phyloP scores from a whole-genome alignment of 2,113 vertebrate species.

The Cisticola juncidis region DNA sequence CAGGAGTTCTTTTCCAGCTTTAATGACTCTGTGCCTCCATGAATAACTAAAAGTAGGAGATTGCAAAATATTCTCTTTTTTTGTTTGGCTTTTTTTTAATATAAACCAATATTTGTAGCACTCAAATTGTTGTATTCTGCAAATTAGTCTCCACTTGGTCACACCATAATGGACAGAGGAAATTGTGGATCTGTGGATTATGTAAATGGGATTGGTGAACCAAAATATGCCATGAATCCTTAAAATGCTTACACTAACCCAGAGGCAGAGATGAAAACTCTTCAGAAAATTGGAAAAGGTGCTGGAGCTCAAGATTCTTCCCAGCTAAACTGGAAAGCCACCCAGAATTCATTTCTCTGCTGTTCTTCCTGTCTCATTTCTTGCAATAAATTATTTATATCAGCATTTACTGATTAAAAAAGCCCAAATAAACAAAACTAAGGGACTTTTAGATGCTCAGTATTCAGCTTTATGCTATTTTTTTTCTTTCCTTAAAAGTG shows the following conservation, averaged over 20 bases:
- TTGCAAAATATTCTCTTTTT: background rate
- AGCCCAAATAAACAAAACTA: background rate
- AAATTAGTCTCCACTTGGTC: too few relatives aligned
- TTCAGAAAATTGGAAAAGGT: background rate
- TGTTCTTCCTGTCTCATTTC: background rate
- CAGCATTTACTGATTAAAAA: background rate
- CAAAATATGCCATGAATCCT: background rate
- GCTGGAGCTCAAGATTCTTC: background rate
- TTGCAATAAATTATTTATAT: background rate
- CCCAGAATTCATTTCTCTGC: background rate
- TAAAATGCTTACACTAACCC: background rate
- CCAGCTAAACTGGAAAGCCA: fast-evolving
- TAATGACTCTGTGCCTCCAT: too few relatives aligned
- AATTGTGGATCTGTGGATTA: background rate
- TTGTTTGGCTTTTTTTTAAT: too few relatives aligned
- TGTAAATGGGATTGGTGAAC: background rate
- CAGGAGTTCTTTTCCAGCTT: background rate
- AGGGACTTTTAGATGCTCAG: background rate
- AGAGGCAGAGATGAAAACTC: background rate
- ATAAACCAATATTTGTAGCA: background rate
- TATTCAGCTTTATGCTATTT: background rate
- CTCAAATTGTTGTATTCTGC: background rate
- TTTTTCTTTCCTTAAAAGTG: background rate
- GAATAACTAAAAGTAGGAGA: background rate
- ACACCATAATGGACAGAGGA: background rate